Evolutionary conservation across 92 coral and sea anemone genomes (phyloP).

Genomic region (Metridium senile): DNA sequence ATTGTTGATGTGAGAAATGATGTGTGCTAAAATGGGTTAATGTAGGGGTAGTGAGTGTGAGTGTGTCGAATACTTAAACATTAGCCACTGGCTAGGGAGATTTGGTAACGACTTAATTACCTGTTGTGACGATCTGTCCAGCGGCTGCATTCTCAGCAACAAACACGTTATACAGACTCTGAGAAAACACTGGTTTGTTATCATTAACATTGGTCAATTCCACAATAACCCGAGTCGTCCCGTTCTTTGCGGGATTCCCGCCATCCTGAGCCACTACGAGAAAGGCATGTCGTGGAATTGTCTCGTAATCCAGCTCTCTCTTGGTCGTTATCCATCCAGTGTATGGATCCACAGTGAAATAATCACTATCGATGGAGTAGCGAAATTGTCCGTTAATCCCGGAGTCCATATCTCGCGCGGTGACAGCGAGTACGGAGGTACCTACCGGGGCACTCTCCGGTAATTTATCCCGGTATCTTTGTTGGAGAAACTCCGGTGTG

Average conservation of each 20-base stretch:
- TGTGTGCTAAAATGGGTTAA: too few species aligned
- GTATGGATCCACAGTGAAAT: conserved; percentile 79
- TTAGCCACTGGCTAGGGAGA: too few species aligned
- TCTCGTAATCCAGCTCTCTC: conserved; percentile 77
- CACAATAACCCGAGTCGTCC: conserved; percentile 78
- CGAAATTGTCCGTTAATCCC: conserved; percentile 86
- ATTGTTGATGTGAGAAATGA: too few species aligned
- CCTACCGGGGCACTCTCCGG: conserved; percentile 98
- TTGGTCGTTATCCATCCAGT: conserved; percentile 82
- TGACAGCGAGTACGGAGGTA: conserved; percentile 77
- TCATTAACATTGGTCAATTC: conserved; percentile 86
- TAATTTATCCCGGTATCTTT: conserved; percentile 71
- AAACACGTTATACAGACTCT: conserved; percentile 65
- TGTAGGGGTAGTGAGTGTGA: too few species aligned
- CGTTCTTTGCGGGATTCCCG: conserved; percentile 76
- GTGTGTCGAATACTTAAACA: too few species aligned
- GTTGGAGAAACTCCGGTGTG: conserved; percentile 76
- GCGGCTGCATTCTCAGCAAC: conserved; percentile 87
- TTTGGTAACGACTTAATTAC: conserved; percentile 31
- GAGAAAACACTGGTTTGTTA: conserved; percentile 81
- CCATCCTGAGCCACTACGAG: conserved; percentile 83
- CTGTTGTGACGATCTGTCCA: conserved; percentile 81
- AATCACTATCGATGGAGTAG: conserved; percentile 58
- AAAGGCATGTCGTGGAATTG: conserved; percentile 59
- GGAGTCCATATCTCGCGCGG: conserved; percentile 92